Evolutionary conservation across 2,888 invertebrate species (phyloP).

Genomic region (Yponomeuta malinellus): DNA sequence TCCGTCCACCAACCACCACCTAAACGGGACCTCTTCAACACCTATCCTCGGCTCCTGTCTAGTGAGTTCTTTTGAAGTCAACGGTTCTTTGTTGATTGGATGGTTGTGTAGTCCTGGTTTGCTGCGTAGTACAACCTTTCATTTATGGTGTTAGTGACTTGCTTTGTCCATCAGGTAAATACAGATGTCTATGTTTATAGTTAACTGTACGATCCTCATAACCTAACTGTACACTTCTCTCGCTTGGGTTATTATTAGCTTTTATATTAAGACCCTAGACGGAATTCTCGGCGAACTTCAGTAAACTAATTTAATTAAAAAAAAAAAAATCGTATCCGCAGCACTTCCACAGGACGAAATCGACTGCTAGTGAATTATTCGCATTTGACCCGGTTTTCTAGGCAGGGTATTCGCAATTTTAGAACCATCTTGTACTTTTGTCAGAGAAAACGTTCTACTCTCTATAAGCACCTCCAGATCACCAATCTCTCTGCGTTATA

Average conservation of each 20-base stretch:
- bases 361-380: no score
- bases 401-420: no score
- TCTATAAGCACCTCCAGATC: no score
- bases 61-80: not conserved
- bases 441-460: no score
- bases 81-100: not conserved
- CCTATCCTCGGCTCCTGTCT: not conserved
- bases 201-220: conserved; percentile 26
- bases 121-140: not conserved
- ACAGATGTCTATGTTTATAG: not conserved
- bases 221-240: conserved; percentile 30
- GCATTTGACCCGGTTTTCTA: no score
- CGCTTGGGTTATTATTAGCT: conserved; percentile 36
- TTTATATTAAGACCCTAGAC: conserved; percentile 46
- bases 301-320: conserved; percentile 21
- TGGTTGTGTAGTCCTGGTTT: not conserved
- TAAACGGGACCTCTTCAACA: conserved; percentile 2
- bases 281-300: conserved; percentile 44
- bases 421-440: no score
- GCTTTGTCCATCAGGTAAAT: not conserved
- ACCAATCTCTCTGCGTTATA: no score
- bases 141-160: not conserved
- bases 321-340: no score
- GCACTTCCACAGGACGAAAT: no score
- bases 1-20: conserved; percentile 13